Conservation (phyloP, 2,797 vertebrate species). For the Tokudaia tokunoshimensis region DNA sequence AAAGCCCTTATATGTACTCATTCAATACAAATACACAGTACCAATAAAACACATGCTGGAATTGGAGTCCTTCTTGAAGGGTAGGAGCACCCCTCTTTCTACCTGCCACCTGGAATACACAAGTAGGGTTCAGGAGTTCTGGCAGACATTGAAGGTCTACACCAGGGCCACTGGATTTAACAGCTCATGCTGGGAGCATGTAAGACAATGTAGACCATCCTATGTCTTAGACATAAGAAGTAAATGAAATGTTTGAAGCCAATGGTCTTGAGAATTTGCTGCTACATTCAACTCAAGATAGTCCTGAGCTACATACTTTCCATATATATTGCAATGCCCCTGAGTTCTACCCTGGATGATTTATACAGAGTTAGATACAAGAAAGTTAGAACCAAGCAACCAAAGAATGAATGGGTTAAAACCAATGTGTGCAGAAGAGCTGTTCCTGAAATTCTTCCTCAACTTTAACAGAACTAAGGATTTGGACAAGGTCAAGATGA, state of each 20-base stretch:
- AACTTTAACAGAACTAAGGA: not conserved
- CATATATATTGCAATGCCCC: not conserved
- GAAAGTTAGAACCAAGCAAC: not conserved
- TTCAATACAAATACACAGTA: not conserved
- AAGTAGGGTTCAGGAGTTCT: not conserved
- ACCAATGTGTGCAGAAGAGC: not conserved
- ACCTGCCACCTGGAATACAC: not conserved
- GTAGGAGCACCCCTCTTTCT: not conserved
- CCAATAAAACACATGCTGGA: not conserved
- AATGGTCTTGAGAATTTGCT: not conserved
- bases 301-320: not conserved
- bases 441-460: not conserved
- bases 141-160: too few relatives aligned
- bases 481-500: not conserved
- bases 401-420: not conserved
- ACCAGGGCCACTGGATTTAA: not conserved
- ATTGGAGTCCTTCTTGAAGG: not conserved
- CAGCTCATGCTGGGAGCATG: rapidly evolving
- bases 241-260: not conserved
- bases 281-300: not conserved
- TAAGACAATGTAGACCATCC: not conserved
- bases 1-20: not conserved
- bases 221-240: not conserved
- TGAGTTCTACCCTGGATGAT: not conserved
- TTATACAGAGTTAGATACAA: not conserved